phyloP scores from a whole-genome alignment of 2,797 vertebrate species.

The Lophius americanus region DNA sequence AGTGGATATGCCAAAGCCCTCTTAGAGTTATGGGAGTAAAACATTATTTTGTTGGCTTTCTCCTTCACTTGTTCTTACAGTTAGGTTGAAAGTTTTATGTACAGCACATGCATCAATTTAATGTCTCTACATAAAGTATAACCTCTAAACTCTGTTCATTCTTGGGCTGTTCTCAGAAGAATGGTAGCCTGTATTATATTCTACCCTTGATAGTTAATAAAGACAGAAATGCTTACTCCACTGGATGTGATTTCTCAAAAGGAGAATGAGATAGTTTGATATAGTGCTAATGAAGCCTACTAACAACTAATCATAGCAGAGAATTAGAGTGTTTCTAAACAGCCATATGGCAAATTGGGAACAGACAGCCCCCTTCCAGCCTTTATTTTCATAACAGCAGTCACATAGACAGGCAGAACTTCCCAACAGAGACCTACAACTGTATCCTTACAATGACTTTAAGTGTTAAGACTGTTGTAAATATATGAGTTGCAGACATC shows the following conservation, averaged over 20 bases:
- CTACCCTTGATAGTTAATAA: background rate
- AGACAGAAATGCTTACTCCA: background rate
- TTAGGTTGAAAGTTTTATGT: conserved; percentile 19
- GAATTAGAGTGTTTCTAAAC: background rate
- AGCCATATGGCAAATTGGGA: background rate
- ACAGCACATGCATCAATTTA: conserved; percentile 2
- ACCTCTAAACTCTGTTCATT: background rate
- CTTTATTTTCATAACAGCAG: background rate
- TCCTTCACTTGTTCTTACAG: conserved; percentile 14
- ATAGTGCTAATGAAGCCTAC: no score
- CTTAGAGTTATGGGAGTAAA: conserved; percentile 14
- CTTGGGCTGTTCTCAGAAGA: no score
- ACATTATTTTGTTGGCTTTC: conserved; percentile 22
- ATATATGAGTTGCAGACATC: background rate
- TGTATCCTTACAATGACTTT: background rate
- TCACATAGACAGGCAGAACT: background rate
- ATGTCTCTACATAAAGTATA: conserved; percentile 1
- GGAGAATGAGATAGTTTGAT: no score
- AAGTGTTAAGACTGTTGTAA: background rate
- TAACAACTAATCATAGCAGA: no score
- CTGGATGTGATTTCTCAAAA: background rate
- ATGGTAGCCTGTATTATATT: background rate
- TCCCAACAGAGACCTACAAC: background rate
- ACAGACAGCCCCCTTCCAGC: background rate
- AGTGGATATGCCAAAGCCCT: conserved; percentile 67